Evolutionary conservation across 2,888 invertebrate genomes (phyloP).

Genomic region (Cotesia congregata): DNA sequence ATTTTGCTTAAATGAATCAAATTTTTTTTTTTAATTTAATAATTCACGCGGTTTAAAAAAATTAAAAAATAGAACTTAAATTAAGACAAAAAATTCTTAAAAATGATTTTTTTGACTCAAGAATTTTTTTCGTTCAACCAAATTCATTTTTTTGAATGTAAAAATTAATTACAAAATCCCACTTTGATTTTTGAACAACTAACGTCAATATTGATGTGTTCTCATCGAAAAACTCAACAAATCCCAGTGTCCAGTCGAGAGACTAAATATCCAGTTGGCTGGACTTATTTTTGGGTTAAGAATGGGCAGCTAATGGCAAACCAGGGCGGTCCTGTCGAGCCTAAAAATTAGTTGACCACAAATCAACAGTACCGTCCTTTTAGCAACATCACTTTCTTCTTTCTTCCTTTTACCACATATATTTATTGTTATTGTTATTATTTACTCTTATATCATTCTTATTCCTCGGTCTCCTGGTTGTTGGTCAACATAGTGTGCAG

Average conservation of each 20-base stretch:
- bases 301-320: slow-evolving; percentile 64
- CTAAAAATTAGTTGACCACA: slow-evolving; percentile 66
- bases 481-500: slow-evolving; percentile 39
- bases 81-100: too few species aligned
- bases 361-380: slow-evolving; percentile 62
- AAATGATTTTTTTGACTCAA: too few species aligned
- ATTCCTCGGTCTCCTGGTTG: slow-evolving; percentile 41
- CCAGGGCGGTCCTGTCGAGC: slow-evolving; percentile 57
- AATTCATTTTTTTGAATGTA: neutral
- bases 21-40: too few species aligned
- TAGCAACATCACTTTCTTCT: slow-evolving; percentile 42
- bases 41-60: too few species aligned
- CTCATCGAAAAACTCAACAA: too few species aligned
- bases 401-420: slow-evolving; percentile 18
- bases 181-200: too few species aligned
- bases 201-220: too few species aligned
- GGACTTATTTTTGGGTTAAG: slow-evolving; percentile 45
- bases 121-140: too few species aligned
- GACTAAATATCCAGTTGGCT: slow-evolving; percentile 14
- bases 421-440: slow-evolving; percentile 10
- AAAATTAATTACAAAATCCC: neutral
- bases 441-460: neutral
- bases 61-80: too few species aligned
- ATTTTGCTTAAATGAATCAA: too few species aligned
- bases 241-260: neutral